Evolutionary conservation across 2,797 vertebrate genomes (phyloP), one percentile per base, ranked within the genome.

Genomic region (Cephalopachus bancanus): DNA sequence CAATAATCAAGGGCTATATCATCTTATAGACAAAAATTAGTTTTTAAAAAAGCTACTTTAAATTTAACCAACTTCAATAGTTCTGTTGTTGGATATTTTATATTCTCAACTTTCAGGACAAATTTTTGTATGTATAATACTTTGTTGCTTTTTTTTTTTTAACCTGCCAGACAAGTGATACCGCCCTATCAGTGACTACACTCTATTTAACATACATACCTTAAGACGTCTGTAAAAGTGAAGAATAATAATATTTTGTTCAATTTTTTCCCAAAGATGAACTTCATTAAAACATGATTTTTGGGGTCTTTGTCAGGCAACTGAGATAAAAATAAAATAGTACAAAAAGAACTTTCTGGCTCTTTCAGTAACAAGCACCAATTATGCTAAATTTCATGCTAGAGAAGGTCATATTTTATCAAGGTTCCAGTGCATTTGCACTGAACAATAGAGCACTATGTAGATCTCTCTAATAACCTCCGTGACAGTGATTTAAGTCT

Each of bases 341-440:
- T 97, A 65, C 97, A 97, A 98, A 86, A 97, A 97, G 94, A 97
- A 97, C 96, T 97, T 97, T 98, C 97, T 97, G 97, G 91, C 81
- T 93, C 80, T 97, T 97, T 95, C 33, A 64, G 94, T 96, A 97
- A 97, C 71, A 93, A 96, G 94, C 74, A 87, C 96, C 96, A 95
- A 97, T 97, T 98, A 97, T 95, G 81, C 53, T 85, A 97, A 97
- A 96, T 98, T 98, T 97, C 97, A 97, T 96, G 95, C 91, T 96
- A 20, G 92, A 94, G 89, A 76, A 96, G 80, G 97, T 97, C 97
- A 64, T 97, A 97, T 98, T 97, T 97, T 98, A 95, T 93, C 93
- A 97, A 97, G 55, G 83, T 96, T 97, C 95, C 93, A 94, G 80
- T 91, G 64, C 83, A 97, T 94, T 97, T 97, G 89, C 76, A 79